Evolutionary conservation across 2,113 vertebrate genomes (phyloP).

Genomic region (Sus scrofa): T2T-Sscrofa CM000812.6:185971001-185971500

Average conservation of each 20-base stretch:
- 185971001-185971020: not conserved
- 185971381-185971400: no score
- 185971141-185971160: not conserved
- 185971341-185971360: no score
- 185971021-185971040: not conserved
- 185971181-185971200: not conserved
- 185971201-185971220: no score
- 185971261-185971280: no score
- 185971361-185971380: no score
- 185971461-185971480: not conserved
- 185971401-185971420: conserved; percentile 42
- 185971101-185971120: not conserved
- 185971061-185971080: not conserved
- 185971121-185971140: not conserved
- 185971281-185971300: no score
- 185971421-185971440: not conserved
- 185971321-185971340: no score
- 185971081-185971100: not conserved
- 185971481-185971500: not conserved
- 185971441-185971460: not conserved
- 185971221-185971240: no score
- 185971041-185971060: not conserved
- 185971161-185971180: conserved; percentile 10
- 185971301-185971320: no score
- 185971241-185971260: no score